phyloP scores from a whole-genome alignment of 2,888 invertebrate species.

The Chaitophorus viminalis region DNA sequence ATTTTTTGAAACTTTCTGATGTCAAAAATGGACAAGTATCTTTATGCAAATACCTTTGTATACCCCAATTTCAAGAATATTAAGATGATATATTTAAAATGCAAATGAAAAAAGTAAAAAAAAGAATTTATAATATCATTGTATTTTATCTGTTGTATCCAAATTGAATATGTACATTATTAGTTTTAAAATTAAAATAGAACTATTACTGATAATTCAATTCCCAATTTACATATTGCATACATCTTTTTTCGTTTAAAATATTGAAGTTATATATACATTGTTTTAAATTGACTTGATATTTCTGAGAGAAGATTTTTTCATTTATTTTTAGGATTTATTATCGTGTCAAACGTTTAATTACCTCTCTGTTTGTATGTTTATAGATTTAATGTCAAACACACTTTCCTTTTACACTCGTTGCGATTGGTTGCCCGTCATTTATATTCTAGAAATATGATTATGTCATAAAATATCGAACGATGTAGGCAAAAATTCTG shows the following conservation, averaged over 20 bases:
- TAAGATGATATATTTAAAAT: no score
- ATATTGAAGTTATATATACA: background rate
- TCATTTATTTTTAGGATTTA: background rate
- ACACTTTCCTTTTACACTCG: background rate
- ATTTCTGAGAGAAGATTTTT: background rate
- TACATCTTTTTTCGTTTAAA: background rate
- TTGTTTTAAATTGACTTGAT: background rate
- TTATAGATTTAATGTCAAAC: background rate
- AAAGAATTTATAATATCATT: no score
- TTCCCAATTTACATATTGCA: background rate
- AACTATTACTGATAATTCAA: background rate
- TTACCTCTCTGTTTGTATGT: background rate
- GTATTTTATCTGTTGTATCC: no score
- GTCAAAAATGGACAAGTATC: no score
- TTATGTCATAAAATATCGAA: background rate
- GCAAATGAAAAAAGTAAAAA: no score
- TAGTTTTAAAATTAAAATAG: background rate
- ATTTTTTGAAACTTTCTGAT: no score
- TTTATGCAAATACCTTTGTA: no score
- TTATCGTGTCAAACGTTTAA: background rate
- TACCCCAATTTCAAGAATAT: no score
- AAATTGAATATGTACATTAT: no score
- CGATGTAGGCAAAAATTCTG: background rate
- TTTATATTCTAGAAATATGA: background rate
- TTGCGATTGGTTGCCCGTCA: background rate